Conservation (phyloP, 2,797 vertebrate species). For the Erithacus rubecula region DNA sequence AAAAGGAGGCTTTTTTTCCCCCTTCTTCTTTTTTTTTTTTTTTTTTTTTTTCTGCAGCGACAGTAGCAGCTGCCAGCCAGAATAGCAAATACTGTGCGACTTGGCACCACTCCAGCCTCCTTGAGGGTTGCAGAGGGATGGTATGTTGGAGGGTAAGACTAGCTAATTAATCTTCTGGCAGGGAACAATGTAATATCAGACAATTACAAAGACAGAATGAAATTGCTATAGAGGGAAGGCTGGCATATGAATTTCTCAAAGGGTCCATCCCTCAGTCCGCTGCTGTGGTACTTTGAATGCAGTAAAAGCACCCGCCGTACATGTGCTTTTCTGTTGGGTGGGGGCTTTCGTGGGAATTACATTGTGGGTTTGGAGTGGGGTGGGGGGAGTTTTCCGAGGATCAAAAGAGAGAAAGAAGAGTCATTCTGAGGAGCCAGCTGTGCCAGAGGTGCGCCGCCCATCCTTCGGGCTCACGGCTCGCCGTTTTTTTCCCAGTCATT, state of each 20-base stretch:
- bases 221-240: constrained; percentile 61
- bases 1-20: background rate
- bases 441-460: fast-evolving
- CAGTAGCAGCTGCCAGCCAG: constrained; percentile 66
- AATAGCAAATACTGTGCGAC: constrained; percentile 48
- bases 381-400: background rate
- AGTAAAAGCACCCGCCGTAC: background rate
- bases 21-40: no score
- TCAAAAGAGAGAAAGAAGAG: background rate
- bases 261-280: constrained; percentile 42
- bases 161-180: constrained; percentile 72
- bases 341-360: background rate
- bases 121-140: constrained; percentile 63
- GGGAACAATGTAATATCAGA: constrained; percentile 73
- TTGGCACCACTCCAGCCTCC: constrained; percentile 64
- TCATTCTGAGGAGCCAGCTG: background rate
- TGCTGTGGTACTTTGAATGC: background rate
- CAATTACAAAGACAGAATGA: constrained; percentile 61
- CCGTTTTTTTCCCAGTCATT: background rate
- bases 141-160: constrained; percentile 67
- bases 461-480: fast-evolving
- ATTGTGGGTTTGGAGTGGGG: background rate
- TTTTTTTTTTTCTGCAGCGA: background rate
- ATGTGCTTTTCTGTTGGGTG: background rate
- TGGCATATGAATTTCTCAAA: constrained; percentile 60